These are phyloP conservation scores for Oopsacas minuta DNA, from an alignment of 37 sponge, comb jelly and placozoan species.

Conservation along the genomic window DNA sequence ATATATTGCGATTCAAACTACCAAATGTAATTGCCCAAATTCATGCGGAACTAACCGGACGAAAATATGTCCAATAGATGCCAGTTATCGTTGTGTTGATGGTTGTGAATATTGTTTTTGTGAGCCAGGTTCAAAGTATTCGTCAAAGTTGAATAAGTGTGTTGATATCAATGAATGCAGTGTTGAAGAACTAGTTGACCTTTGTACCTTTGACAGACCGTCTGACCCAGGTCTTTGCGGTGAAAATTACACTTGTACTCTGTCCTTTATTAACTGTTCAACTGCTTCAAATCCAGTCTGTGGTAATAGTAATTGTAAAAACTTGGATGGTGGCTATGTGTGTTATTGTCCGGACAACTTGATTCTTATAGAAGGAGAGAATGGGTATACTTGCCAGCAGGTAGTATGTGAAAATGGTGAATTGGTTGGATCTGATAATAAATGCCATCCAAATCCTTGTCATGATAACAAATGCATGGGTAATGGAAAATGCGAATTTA, in stretches of 20 bases:
- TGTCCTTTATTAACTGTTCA: not conserved
- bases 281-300: not conserved
- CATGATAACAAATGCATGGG: no score
- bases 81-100: no score
- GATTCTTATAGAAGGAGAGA: no score
- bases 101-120: not conserved
- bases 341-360: not conserved
- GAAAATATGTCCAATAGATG: no score
- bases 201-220: not conserved
- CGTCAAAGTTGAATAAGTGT: not conserved
- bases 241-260: not conserved
- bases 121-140: not conserved
- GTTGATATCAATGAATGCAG: not conserved
- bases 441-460: no score
- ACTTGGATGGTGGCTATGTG: not conserved
- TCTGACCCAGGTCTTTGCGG: not conserved
- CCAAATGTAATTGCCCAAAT: no score
- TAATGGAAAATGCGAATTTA: no score
- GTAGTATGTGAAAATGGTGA: no score
- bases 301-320: not conserved
- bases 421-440: no score
- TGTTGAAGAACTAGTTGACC: not conserved
- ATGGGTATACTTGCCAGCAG: no score
- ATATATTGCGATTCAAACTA: no score
- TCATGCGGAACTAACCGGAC: no score